A percentile compares a stretch with the other conserved stretches of the same genome.
phyloP scores from a whole-genome alignment of 2,888 invertebrate genomes.

The Polyommatus iphigenia region DNA sequence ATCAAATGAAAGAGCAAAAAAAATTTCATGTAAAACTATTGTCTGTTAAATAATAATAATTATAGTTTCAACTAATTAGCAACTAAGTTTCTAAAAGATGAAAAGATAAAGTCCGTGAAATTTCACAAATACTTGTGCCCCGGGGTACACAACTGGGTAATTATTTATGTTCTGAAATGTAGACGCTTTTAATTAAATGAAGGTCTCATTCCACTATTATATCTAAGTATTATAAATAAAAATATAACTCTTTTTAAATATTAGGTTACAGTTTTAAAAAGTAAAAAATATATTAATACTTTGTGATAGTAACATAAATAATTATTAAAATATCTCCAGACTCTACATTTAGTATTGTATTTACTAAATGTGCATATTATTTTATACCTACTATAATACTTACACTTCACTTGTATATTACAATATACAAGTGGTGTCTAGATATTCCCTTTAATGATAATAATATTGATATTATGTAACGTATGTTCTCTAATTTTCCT shows the following conservation, averaged over 20 bases:
- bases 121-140: constrained; percentile 10
- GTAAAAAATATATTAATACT: too few species aligned
- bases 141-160: background rate
- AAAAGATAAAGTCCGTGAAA: background rate
- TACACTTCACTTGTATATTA: too few species aligned
- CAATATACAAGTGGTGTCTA: too few species aligned
- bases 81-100: background rate
- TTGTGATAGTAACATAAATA: too few species aligned
- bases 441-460: too few species aligned
- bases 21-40: background rate
- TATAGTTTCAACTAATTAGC: background rate
- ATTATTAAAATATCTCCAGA: too few species aligned
- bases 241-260: background rate
- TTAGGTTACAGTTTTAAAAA: background rate
- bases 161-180: background rate
- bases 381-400: too few species aligned
- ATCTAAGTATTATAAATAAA: background rate
- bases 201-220: background rate
- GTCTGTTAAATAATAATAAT: background rate
- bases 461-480: background rate
- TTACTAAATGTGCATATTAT: too few species aligned
- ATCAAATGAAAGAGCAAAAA: background rate
- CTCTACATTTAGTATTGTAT: too few species aligned
- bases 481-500: background rate
- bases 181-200: background rate